Conservation (phyloP, 2,888 invertebrate species). For the Acanthosoma haemorrhoidale region DNA sequence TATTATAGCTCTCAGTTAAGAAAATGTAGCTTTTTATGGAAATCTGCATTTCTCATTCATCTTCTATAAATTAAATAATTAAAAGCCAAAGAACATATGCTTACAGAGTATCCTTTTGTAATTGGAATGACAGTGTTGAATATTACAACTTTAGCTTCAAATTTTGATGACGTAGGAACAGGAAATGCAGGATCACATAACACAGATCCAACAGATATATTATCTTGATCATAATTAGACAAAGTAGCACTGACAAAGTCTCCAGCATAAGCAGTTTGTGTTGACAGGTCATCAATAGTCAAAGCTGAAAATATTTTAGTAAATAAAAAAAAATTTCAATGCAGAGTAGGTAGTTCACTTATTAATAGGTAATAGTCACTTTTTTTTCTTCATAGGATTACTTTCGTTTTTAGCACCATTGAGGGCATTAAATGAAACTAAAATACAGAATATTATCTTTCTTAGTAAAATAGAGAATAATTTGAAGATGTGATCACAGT, state of each 20-base stretch:
- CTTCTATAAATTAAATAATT: no score
- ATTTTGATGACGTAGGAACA: slow-evolving; percentile 71
- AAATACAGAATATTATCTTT: no score
- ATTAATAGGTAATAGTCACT: no score
- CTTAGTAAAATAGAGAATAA: background rate
- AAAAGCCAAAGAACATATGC: no score
- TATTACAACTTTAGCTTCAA: slow-evolving; percentile 88
- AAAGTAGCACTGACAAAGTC: slow-evolving; percentile 83
- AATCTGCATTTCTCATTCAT: no score
- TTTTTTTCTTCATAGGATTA: no score
- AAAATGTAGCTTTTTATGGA: no score
- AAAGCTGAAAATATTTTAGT: slow-evolving; percentile 48
- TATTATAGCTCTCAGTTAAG: no score
- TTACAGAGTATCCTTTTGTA: slow-evolving; percentile 61
- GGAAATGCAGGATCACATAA: slow-evolving; percentile 76
- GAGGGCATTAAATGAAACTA: no score
- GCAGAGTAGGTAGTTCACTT: no score
- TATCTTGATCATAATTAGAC: slow-evolving; percentile 75
- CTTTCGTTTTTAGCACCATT: no score
- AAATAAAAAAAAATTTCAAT: background rate
- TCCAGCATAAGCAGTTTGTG: slow-evolving; percentile 81
- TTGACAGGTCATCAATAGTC: slow-evolving; percentile 64
- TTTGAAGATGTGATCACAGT: background rate
- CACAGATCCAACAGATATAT: slow-evolving; percentile 79
- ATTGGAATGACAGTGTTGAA: slow-evolving; percentile 89